A percentile compares a stretch with the other conserved stretches of the same genome.
These are phyloP conservation scores for Ophiothrix spiculata DNA, from an alignment of 35 echinoderm and acorn worm genomes.

Conservation along the genomic window DNA sequence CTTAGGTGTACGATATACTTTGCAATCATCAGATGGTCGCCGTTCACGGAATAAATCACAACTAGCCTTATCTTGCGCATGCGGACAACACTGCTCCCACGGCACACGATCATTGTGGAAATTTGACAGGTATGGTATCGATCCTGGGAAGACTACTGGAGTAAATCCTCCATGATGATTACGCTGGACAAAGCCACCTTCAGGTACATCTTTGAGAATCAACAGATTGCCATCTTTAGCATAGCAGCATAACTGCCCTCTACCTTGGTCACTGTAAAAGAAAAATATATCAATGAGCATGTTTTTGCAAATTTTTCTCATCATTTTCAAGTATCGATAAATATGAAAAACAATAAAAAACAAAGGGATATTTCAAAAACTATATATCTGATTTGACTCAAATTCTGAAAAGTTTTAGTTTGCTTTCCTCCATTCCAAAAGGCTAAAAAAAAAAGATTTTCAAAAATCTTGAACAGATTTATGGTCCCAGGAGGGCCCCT, in stretches of 20 bases:
- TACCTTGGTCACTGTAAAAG: constrained; percentile 24
- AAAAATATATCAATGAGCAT: not conserved
- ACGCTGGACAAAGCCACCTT: constrained; percentile 58
- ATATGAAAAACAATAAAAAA: not conserved
- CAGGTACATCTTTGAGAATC: constrained; percentile 45
- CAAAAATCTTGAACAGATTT: too few species aligned
- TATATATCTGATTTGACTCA: not conserved
- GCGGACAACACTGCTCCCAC: constrained; percentile 82
- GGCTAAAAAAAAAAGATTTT: too few species aligned
- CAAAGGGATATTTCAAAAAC: not conserved
- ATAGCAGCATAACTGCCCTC: constrained; percentile 89
- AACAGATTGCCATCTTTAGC: constrained; percentile 40
- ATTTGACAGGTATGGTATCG: constrained; percentile 83
- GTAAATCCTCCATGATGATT: constrained; percentile 52
- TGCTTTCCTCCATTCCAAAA: not conserved
- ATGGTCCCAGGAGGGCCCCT: too few species aligned
- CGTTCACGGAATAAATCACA: constrained; percentile 50
- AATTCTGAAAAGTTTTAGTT: not conserved
- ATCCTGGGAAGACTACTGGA: constrained; percentile 27
- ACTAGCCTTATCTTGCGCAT: not conserved
- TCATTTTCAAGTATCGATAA: not conserved
- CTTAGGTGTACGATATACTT: constrained; percentile 52
- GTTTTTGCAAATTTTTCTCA: not conserved
- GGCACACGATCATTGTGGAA: constrained; percentile 65
- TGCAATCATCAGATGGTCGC: constrained; percentile 73